A percentile compares a stretch with the other conserved stretches of the same genome.
phyloP scores from a whole-genome alignment of 2,888 invertebrate genomes.

The Ametastegia equiseti region DNA sequence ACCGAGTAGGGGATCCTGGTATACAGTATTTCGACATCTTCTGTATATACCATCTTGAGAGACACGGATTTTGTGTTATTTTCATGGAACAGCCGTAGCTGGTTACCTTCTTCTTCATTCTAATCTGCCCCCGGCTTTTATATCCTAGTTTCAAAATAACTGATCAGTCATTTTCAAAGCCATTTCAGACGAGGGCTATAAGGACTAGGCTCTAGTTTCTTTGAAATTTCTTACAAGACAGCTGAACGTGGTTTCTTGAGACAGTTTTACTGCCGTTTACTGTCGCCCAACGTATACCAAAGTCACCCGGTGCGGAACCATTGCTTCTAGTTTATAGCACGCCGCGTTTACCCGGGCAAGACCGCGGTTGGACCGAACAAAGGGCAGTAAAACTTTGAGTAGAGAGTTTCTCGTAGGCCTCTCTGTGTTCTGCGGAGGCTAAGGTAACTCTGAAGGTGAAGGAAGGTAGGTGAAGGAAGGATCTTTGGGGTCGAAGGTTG shows the following conservation, averaged over 20 bases:
- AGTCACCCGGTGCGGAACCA: constrained; percentile 35
- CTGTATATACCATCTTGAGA: background rate
- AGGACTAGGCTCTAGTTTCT: constrained; percentile 1
- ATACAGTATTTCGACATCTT: background rate
- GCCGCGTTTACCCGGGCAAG: constrained; percentile 20
- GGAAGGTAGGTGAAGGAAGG: background rate
- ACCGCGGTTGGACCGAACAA: constrained; percentile 42
- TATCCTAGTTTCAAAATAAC: background rate
- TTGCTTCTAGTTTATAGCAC: constrained; percentile 41
- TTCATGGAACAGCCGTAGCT: background rate
- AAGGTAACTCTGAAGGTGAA: constrained; percentile 15
- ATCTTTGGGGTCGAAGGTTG: constrained; percentile 20
- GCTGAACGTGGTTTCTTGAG: background rate
- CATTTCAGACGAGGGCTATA: too few relatives aligned
- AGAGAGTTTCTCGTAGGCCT: constrained; percentile 43
- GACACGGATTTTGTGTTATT: constrained; percentile 7
- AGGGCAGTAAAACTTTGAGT: constrained; percentile 48
- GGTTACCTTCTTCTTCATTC: background rate
- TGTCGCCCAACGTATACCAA: constrained; percentile 20
- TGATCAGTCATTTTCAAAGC: constrained; percentile 27
- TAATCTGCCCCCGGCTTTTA: constrained; percentile 8
- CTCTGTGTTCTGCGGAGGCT: background rate
- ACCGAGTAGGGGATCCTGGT: background rate
- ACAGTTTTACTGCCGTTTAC: constrained; percentile 17
- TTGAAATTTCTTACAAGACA: constrained; percentile 7